Evolutionary conservation across 2,888 invertebrate species (phyloP), one percentile per base, ranked within the genome.

Genomic region (Steinernema scapterisci): DNA sequence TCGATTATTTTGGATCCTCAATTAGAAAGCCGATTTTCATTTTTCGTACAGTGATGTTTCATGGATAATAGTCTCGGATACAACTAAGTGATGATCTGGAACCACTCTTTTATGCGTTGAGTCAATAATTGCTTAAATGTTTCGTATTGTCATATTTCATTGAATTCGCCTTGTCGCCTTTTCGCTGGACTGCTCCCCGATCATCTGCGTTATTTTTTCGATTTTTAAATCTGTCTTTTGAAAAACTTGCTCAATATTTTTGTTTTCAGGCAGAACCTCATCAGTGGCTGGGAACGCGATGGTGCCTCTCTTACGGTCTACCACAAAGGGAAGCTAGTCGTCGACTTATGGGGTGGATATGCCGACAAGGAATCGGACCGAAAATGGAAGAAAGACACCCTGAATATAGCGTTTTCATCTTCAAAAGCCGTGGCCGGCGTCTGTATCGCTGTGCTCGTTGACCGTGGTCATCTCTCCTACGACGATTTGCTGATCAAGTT

Each of bases 331-430:
- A 72, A 86, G 56, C 80, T 84, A 25, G 88, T 89, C 11, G 88
- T 88, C 5, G 88, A 89, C 77, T 71, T 89, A n/a, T 89, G 88
- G 88, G 89, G 89, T 72, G 89, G 89, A 6, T 88, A 87, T 77
- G 88, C 88, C 0, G 85, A 85, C 56, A 51, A 72, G 27, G 79
- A 79, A 72, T 74, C 78, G 23, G 76, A 77, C 43, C 71, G 84
- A 25, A 72, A 75, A 27, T 85, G 85, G 85, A 78, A 74, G n/a
- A 70, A 78, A 27, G 78, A 85, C 77, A 85, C 85, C 6, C 73
- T 83, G 71, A 80, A 73, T n/a, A 73, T 84, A 38, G 82, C 80
- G 1, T 84, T 84, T 71, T 82, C 82, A 0, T 81, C 82, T 16
- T 77, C 81, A 7, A 84, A 84, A 73, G 85, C 84, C 0, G 81